These are phyloP conservation scores for Corythaeola cristata DNA, from an alignment of 2,113 vertebrate genomes.

Conservation along the genomic window DNA sequence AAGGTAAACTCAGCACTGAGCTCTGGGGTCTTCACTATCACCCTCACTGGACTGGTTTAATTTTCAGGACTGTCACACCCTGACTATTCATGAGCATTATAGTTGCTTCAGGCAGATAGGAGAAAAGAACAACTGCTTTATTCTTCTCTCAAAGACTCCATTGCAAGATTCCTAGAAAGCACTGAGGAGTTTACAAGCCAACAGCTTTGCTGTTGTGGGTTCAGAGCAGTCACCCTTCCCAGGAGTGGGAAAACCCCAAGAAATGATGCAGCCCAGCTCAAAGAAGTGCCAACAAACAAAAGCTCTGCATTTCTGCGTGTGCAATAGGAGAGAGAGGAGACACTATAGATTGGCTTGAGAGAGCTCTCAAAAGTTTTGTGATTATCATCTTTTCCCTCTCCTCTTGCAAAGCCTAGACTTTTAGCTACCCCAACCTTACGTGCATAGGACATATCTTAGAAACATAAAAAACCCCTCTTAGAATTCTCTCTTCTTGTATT, in stretches of 20 bases:
- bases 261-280: neutral
- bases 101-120: neutral
- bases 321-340: neutral
- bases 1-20: neutral
- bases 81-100: neutral
- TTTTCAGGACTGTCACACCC: neutral
- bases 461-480: neutral
- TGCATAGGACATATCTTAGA: neutral
- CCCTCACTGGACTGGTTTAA: neutral
- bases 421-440: neutral
- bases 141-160: neutral
- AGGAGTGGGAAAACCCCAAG: neutral
- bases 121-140: neutral
- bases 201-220: neutral
- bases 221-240: neutral
- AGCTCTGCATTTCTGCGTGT: neutral
- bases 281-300: neutral
- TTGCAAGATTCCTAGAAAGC: neutral
- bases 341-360: neutral
- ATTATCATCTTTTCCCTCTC: neutral
- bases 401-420: neutral
- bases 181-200: neutral
- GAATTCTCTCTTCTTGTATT: neutral
- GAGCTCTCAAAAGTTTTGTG: neutral
- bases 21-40: neutral